These are phyloP conservation scores for Protosalanx chinensis DNA, from an alignment of 2,797 vertebrate species.

Conservation along the genomic window DNA sequence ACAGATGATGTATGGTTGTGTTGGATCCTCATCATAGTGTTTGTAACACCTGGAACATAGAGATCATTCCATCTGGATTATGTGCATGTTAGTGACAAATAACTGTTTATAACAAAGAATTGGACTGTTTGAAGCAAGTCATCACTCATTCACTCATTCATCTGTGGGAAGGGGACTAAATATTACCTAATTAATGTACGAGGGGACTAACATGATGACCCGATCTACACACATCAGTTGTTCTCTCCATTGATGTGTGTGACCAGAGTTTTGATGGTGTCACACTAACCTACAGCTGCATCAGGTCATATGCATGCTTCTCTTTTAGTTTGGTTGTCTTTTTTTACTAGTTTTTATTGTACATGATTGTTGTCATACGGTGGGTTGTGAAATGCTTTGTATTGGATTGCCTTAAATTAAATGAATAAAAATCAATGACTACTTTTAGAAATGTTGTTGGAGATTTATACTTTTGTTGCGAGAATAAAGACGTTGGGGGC, in stretches of 20 bases:
- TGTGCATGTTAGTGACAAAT: constrained; percentile 68
- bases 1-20: constrained; percentile 33
- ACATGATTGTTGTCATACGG: constrained; percentile 77
- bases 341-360: constrained; percentile 70
- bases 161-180: no score
- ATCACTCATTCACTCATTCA: no score
- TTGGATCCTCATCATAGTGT: constrained; percentile 49
- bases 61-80: constrained; percentile 47
- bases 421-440: constrained; percentile 68
- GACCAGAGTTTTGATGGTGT: no score
- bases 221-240: no score
- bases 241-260: no score
- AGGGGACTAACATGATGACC: no score
- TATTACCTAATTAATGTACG: no score
- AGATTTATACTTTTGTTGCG: not conserved
- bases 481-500: no score
- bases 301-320: constrained; percentile 68
- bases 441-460: constrained; percentile 68
- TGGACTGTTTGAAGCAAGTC: constrained; percentile 51
- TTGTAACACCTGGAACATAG: constrained; percentile 43
- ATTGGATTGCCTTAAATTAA: constrained; percentile 83
- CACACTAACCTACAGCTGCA: constrained; percentile 57
- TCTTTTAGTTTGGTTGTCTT: constrained; percentile 50
- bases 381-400: constrained; percentile 83
- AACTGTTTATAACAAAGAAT: constrained; percentile 39